phyloP scores from a whole-genome alignment of 2,888 invertebrate genomes.

The Drosophila demipolita region DNA sequence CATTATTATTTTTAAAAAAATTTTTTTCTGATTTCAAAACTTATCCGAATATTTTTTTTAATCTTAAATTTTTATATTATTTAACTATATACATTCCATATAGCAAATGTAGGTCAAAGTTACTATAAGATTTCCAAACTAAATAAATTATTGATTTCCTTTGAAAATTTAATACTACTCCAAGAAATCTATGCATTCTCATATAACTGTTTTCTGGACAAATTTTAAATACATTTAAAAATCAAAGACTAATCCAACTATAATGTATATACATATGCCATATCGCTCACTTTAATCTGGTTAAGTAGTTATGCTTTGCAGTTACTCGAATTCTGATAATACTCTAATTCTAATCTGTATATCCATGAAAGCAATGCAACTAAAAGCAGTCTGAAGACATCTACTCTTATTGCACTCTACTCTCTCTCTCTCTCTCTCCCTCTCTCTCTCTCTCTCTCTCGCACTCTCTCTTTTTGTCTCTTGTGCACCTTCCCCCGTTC shows the following conservation, averaged over 20 bases:
- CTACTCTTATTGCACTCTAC: slow-evolving; percentile 11
- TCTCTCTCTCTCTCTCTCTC: neutral
- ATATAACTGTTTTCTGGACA: neutral
- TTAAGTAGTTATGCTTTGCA: slow-evolving; percentile 2
- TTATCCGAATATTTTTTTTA: too few relatives aligned
- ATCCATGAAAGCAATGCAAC: slow-evolving; percentile 42
- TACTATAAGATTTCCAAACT: neutral
- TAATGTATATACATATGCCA: neutral
- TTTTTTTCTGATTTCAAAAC: neutral
- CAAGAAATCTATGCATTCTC: neutral
- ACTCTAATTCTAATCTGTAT: slow-evolving; percentile 45
- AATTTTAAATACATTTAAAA: neutral
- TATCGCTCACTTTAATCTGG: neutral
- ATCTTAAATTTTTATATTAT: too few relatives aligned
- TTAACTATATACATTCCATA: too few relatives aligned
- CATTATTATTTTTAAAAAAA: neutral
- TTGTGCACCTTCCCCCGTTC: neutral
- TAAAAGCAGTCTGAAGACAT: slow-evolving; percentile 29
- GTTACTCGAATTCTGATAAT: slow-evolving; percentile 26
- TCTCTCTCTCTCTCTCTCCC: neutral
- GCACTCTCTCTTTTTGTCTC: neutral
- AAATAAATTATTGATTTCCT: neutral
- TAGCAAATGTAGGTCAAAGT: neutral
- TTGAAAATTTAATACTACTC: neutral
- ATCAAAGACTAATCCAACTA: neutral